Evolutionary conservation across 53 echinoderm and acorn worm species (phyloP).

Genomic region (Apostichopus leukothele): DNA sequence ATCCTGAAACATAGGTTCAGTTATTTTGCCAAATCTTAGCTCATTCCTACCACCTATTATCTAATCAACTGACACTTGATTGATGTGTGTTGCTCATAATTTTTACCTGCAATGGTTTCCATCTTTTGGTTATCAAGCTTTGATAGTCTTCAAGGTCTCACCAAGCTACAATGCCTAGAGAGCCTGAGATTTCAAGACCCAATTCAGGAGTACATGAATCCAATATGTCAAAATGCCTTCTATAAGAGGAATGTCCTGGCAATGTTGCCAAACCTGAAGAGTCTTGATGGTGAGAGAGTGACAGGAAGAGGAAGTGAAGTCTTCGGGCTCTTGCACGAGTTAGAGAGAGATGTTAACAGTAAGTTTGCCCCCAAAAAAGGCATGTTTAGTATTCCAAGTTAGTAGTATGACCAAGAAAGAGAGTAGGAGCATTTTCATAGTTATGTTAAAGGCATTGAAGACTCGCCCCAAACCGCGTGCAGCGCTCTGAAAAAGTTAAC

Average conservation of each 20-base stretch:
- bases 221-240: slow-evolving; percentile 67
- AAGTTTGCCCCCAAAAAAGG: not conserved
- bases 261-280: slow-evolving; percentile 69
- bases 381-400: too few species aligned
- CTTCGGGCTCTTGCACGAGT: slow-evolving; percentile 59
- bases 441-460: too few species aligned
- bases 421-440: too few species aligned
- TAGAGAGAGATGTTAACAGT: slow-evolving; percentile 60
- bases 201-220: slow-evolving; percentile 66
- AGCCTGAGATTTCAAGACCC: slow-evolving; percentile 68
- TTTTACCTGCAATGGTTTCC: too few species aligned
- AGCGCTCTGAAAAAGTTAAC: too few species aligned
- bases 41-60: not conserved
- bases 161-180: slow-evolving; percentile 65
- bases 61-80: too few species aligned
- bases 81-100: too few species aligned
- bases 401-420: too few species aligned
- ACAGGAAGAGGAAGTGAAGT: slow-evolving; percentile 86
- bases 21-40: not conserved
- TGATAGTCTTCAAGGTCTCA: slow-evolving; percentile 61
- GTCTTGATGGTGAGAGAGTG: slow-evolving; percentile 85
- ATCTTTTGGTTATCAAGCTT: slow-evolving; percentile 50
- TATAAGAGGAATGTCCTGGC: slow-evolving; percentile 63
- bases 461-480: too few species aligned
- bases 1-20: too few species aligned